A percentile compares a stretch with the other conserved stretches of the same genome.
Evolutionary conservation across 1,140 invertebrate genomes (phyloP).

Genomic region (Trigoniulus corallinus): DNA sequence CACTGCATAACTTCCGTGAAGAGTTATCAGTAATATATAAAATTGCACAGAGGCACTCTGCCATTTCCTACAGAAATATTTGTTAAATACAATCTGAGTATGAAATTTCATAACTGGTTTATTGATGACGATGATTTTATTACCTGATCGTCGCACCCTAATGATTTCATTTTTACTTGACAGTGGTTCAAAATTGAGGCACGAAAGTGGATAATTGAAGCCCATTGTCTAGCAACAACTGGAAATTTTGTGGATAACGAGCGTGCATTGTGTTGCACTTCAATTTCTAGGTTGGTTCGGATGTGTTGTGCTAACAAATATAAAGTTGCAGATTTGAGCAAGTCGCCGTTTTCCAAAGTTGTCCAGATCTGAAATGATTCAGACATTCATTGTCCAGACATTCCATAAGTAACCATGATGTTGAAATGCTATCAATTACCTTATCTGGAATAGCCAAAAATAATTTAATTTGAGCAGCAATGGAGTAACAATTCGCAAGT

Average conservation of each 20-base stretch:
- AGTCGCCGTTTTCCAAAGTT: slow-evolving; percentile 48
- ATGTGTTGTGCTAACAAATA: slow-evolving; percentile 70
- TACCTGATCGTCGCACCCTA: slow-evolving; percentile 15
- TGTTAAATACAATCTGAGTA: neutral
- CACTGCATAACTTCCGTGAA: neutral
- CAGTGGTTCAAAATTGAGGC: slow-evolving; percentile 42
- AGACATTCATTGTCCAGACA: neutral
- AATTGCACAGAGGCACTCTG: neutral
- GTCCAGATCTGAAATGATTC: slow-evolving; percentile 45
- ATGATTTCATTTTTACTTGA: slow-evolving; percentile 12
- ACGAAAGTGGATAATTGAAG: slow-evolving; percentile 54
- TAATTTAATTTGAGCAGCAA: slow-evolving; percentile 67
- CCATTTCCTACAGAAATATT: neutral
- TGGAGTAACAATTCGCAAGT: slow-evolving; percentile 19
- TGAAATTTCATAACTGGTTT: neutral
- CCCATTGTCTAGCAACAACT: slow-evolving; percentile 58
- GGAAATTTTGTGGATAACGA: slow-evolving; percentile 35
- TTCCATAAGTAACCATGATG: neutral
- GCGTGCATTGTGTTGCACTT: neutral
- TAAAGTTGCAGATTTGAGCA: slow-evolving; percentile 57
- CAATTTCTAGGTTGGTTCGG: slow-evolving; percentile 47
- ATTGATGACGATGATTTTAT: too few species aligned
- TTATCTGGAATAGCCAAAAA: slow-evolving; percentile 69
- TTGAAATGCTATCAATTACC: slow-evolving; percentile 14
- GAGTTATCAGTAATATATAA: neutral